Evolutionary conservation across 2,888 invertebrate genomes (phyloP), one percentile per base, ranked within the genome.

Genomic region (Galerucella nymphaeae): DNA sequence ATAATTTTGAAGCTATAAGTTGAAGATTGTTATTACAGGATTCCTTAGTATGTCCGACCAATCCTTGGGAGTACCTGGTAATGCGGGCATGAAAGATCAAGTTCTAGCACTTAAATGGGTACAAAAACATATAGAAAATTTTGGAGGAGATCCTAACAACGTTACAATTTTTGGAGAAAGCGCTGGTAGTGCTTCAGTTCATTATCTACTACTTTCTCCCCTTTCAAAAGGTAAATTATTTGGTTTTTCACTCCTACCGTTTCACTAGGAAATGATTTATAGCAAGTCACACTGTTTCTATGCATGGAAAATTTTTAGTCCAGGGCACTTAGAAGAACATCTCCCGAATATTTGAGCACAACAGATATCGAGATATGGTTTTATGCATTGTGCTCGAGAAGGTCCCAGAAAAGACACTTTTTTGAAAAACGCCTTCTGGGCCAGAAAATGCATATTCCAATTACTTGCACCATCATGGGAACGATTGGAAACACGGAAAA

Each of bases 121-220:
- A 0, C 87, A 88, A 76, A 83, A 84, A 1, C 89, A 90, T 76
- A 88, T 89, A 18, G 75, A 82, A 3, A 83, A 84, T 68, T 90
- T 90, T 79, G 87, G 88, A 48, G 89, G 89, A 2, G 87, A 90
- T 82, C 84, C 88, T 0, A 80, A 87, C 9, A 89, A 89, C 73
- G 88, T 89, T 2, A 89, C 89, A 0, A 84, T 89, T 13, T 88
- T 89, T 79, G 89, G 89, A 1, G 88, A 89, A 80, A 89, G 89
- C 76, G 89, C 89, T 1, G 89, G 90, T 0, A 87, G 84, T 13
- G 87, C 87, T 41, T 87, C 88, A 1, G 85, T 87, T 0, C 89
- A 89, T 76, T 89, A 87, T 76, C 83, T 89, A 78, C 85, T 87
- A 76, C 77, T 89, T 6, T 88, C 88, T 0, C 87, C 88, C 30